Conservation (phyloP, 2,888 invertebrate genomes). For the Eustalomyia histrio region DNA sequence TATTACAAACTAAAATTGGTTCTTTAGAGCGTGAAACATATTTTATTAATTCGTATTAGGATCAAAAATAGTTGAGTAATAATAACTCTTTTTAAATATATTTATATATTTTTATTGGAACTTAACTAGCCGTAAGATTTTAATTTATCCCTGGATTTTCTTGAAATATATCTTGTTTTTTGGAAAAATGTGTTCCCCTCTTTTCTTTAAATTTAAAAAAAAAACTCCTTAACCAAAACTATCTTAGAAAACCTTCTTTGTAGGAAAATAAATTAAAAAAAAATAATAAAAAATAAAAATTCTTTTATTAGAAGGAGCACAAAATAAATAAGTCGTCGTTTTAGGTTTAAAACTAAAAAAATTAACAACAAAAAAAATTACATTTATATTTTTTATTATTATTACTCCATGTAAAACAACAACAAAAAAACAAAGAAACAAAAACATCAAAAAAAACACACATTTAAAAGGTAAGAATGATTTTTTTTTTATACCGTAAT, state of each 20-base stretch:
- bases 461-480: conserved; percentile 49
- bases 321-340: not conserved
- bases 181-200: too few relatives aligned
- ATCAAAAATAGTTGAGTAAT: too few relatives aligned
- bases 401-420: conserved; percentile 41
- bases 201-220: too few relatives aligned
- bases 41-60: too few relatives aligned
- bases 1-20: too few relatives aligned
- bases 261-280: not conserved
- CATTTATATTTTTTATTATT: conserved; percentile 60
- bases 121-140: too few relatives aligned
- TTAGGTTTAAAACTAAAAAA: conserved; percentile 21
- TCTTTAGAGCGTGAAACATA: too few relatives aligned
- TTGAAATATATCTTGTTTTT: too few relatives aligned
- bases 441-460: conserved; percentile 10
- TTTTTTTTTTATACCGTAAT: conserved; percentile 57
- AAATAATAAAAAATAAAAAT: conserved; percentile 22
- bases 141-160: too few relatives aligned
- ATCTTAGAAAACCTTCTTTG: not conserved
- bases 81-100: too few relatives aligned
- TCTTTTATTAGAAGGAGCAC: conserved; percentile 56
- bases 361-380: conserved; percentile 33
- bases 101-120: too few relatives aligned
- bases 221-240: not conserved
- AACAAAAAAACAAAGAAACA: conserved; percentile 14